These are phyloP conservation scores for Megaustenia siamemsis DNA, from an alignment of 2,888 invertebrate species.

Conservation along the genomic window DNA sequence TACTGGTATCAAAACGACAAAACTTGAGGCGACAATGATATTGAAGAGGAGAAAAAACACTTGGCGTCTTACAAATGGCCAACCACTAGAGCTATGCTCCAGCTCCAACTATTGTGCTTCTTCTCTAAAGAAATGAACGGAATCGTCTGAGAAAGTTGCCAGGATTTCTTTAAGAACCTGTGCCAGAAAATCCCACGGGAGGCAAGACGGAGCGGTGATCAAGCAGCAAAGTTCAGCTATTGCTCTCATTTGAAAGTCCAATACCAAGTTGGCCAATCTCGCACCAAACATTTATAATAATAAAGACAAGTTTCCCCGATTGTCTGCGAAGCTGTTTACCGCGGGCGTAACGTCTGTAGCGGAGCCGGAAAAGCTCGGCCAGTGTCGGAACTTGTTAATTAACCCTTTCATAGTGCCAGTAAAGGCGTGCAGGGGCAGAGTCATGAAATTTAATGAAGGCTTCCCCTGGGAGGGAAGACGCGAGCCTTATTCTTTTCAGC, in stretches of 20 bases:
- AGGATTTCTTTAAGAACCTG: constrained; percentile 33
- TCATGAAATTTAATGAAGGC: constrained; percentile 52
- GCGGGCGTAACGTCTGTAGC: constrained; percentile 43
- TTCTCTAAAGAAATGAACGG: not conserved
- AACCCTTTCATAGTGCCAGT: constrained; percentile 47
- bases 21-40: not conserved
- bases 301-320: constrained; percentile 51
- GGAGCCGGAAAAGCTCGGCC: constrained; percentile 39
- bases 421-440: constrained; percentile 43
- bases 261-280: constrained; percentile 50
- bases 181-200: constrained; percentile 24
- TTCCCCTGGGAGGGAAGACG: constrained; percentile 35
- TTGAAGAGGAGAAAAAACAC: not conserved
- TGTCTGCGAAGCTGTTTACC: constrained; percentile 47
- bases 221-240: constrained; percentile 46
- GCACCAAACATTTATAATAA: constrained; percentile 52
- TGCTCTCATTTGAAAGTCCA: constrained; percentile 53
- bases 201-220: constrained; percentile 47
- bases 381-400: constrained; percentile 49
- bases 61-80: constrained; percentile 8
- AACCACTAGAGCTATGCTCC: constrained; percentile 23
- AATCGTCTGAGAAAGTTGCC: constrained; percentile 14
- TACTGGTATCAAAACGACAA: constrained; percentile 14
- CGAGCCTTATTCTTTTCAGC: constrained; percentile 39
- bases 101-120: not conserved